Base-by-base conservation (phyloP, 2,888 invertebrate species). In the Leptothorax acervorum region DNA sequence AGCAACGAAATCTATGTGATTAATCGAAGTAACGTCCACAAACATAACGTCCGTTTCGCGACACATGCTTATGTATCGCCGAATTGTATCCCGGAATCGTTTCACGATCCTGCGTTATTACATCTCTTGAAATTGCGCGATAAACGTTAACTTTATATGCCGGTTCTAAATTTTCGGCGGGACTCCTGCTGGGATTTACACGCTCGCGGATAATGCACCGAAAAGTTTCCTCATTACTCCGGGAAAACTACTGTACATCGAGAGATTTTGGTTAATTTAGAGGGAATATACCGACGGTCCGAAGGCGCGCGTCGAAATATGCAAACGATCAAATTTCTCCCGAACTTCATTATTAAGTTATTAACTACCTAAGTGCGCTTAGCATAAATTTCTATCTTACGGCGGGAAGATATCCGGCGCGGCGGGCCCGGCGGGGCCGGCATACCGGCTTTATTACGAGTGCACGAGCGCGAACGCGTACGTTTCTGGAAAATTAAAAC, bases 311-410 rank as follows among this genome's bases (percentile, higher is more conserved):
- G 48, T n/a, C 60, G 65, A 70, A 90, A 85, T 87, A 90, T 86
- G 90, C 84, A 90, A 90, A 90, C 85, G 86, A 87, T 88, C 86
- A 82, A 74, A 84, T 84, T 79, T 84, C 71, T 75, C 87, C 45
- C 28, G 51, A 90, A 90, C 83, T 89, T 84, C 83, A 79, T 88
- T 90, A 88, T 90, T 90, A 88, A 90, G 86, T 90, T 87, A 84
- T 83, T 84, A 90, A 90, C 86, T 87, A 76, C 83, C 85, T 86
- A 87, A 88, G 87, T 83, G 88, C 82, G 82, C 86, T 90, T 89
- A 90, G 86, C 90, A 89, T 89, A 89, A 88, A 88, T 90, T 90
- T 87, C 83, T 86, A 83, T 73, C 82, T 71, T 70, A 66, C 63
- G 28, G 12, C 42, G 68, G 79, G 79, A 57, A 28, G 70, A 71